phyloP scores from a whole-genome alignment of 2,113 vertebrate species.

The Psilopogon haemacephalus region DNA sequence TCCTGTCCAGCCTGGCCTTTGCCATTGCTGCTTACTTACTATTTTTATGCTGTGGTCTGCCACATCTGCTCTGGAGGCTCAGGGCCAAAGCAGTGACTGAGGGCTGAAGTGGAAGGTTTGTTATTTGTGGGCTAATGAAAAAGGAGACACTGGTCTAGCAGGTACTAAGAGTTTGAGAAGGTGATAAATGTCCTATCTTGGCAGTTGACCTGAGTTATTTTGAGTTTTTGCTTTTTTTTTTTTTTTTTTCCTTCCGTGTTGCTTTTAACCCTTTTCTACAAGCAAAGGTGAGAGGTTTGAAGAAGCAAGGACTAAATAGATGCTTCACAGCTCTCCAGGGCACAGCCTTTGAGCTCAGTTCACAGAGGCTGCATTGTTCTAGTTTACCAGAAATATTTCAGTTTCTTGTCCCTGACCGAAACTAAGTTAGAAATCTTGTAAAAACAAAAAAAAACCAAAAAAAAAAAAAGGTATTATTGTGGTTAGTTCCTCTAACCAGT shows the following conservation, averaged over 20 bases:
- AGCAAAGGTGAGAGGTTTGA: neutral
- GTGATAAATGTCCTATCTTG: neutral
- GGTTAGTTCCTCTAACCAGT: constrained; percentile 19
- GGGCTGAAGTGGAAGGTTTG: neutral
- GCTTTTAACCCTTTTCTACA: constrained; percentile 14
- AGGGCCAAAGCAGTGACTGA: neutral
- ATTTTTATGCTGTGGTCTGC: rapidly evolving
- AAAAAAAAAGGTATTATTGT: neutral
- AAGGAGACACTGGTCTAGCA: neutral
- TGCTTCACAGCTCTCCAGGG: neutral
- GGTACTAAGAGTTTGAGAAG: neutral
- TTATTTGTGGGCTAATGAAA: neutral
- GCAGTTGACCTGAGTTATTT: neutral
- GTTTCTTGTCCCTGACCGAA: neutral
- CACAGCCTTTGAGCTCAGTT: neutral
- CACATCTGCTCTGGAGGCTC: neutral
- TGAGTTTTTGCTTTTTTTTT: neutral
- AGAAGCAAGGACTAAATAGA: neutral
- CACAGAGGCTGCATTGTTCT: constrained; percentile 18
- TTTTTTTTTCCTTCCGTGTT: neutral
- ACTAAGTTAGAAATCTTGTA: constrained; percentile 39
- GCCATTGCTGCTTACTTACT: neutral
- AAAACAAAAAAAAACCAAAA: constrained; percentile 15
- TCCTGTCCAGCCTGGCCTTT: neutral
- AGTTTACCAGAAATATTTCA: constrained; percentile 47